phyloP scores from a whole-genome alignment of 1,140 invertebrate species.

The Centruroides vittatus region DNA sequence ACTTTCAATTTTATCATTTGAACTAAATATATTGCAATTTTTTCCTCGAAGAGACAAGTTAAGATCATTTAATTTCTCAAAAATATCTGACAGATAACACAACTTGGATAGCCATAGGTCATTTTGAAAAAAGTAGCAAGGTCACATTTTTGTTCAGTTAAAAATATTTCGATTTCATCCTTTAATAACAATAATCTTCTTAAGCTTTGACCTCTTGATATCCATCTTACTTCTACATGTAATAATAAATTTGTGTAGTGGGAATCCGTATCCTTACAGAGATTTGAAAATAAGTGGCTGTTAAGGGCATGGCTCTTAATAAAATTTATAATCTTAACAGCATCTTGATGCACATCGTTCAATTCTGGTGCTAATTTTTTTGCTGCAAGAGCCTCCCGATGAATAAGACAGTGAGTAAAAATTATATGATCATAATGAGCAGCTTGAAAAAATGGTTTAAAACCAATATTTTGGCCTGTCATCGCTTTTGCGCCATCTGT shows the following conservation, averaged over 20 bases:
- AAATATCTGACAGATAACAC: no score
- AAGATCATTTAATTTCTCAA: no score
- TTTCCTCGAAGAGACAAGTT: no score
- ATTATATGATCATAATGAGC: neutral
- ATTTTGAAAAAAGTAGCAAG: no score
- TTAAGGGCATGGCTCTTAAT: slow-evolving; percentile 11
- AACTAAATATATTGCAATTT: no score
- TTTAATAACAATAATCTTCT: no score
- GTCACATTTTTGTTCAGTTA: no score
- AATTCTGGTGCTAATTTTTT: slow-evolving; percentile 1
- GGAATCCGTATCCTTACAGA: slow-evolving; percentile 12
- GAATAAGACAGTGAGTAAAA: slow-evolving; percentile 6
- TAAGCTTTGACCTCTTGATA: no score
- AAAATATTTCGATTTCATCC: no score
- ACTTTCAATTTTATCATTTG: no score
- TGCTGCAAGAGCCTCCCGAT: slow-evolving; percentile 8
- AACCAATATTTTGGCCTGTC: neutral
- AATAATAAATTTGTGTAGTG: neutral
- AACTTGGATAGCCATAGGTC: no score
- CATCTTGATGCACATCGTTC: neutral
- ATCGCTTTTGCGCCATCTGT: slow-evolving; percentile 4
- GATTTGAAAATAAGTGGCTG: slow-evolving; percentile 7
- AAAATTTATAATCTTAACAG: slow-evolving; percentile 11
- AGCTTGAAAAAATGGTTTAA: neutral
- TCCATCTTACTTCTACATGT: no score